Percentiles rank a stretch among this genome's conserved stretches.
phyloP scores from a whole-genome alignment of 2,888 invertebrate genomes.

The Cynaeus angustus region DNA sequence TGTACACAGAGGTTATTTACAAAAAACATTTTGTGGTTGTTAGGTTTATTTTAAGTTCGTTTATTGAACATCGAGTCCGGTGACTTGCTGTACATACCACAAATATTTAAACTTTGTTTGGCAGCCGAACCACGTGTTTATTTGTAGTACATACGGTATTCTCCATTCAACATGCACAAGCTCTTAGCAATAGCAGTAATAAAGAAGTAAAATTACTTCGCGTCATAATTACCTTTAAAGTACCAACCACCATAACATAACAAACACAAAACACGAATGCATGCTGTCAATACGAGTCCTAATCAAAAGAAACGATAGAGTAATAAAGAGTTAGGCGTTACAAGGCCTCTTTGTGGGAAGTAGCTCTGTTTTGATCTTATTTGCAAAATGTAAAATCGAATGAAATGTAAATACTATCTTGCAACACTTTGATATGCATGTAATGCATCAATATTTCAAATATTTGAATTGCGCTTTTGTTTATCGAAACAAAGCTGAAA shows the following conservation, averaged over 20 bases:
- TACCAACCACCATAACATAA: constrained; percentile 57
- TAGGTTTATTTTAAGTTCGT: constrained; percentile 12
- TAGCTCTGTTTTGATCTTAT: not conserved
- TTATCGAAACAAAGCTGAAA: not conserved
- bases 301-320: constrained; percentile 44
- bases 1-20: too few species aligned
- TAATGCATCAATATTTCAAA: not conserved
- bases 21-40: constrained; percentile 28
- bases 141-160: constrained; percentile 40
- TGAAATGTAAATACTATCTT: not conserved
- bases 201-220: constrained; percentile 46
- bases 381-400: constrained; percentile 1
- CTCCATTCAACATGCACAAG: constrained; percentile 59
- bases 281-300: constrained; percentile 55
- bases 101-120: too few species aligned
- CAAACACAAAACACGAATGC: constrained; percentile 54
- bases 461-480: not conserved
- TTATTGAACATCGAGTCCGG: constrained; percentile 13
- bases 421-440: not conserved
- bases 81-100: constrained; percentile 21
- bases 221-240: constrained; percentile 56
- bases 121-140: not conserved
- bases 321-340: constrained; percentile 32
- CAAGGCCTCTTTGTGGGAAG: constrained; percentile 32
- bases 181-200: constrained; percentile 65